Conservation (phyloP, 2,797 vertebrate species). For the Spinibarbus caldwelli region DNA sequence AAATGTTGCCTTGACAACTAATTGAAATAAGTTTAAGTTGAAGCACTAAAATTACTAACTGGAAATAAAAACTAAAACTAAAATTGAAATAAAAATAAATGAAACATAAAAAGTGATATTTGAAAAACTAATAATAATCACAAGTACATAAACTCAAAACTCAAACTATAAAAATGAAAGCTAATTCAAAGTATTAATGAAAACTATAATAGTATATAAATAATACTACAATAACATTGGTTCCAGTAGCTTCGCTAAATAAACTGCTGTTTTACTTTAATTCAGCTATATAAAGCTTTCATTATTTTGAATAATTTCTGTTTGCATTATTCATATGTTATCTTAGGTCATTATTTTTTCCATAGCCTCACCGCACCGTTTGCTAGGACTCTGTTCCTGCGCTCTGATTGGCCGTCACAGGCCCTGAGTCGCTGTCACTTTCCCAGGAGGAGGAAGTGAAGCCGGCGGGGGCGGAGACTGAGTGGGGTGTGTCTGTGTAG, state of each 20-base stretch:
- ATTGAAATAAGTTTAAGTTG: no score
- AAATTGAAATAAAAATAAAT: background rate
- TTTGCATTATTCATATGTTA: background rate
- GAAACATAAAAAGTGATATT: background rate
- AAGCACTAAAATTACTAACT: no score
- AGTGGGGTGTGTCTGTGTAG: conserved; percentile 86
- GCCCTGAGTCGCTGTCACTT: conserved; percentile 65
- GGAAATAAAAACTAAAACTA: no score
- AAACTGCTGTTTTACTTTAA: background rate
- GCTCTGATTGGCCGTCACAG: conserved; percentile 52
- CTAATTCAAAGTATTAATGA: background rate
- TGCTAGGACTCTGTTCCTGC: conserved; percentile 47
- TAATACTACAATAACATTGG: background rate
- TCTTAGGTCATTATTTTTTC: background rate
- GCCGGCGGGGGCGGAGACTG: conserved; percentile 77
- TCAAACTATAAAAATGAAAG: background rate
- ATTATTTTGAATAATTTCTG: background rate
- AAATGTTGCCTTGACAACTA: no score
- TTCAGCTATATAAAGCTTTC: background rate
- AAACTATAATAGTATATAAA: background rate
- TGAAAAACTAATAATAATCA: background rate
- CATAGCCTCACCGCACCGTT: background rate
- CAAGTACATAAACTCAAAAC: background rate
- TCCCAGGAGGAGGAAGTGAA: conserved; percentile 74
- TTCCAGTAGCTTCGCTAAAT: background rate